Percentiles rank a stretch among this genome's conserved stretches.
phyloP scores from a whole-genome alignment of 2,797 vertebrate genomes.

The Pantherophis vulpinus region DNA sequence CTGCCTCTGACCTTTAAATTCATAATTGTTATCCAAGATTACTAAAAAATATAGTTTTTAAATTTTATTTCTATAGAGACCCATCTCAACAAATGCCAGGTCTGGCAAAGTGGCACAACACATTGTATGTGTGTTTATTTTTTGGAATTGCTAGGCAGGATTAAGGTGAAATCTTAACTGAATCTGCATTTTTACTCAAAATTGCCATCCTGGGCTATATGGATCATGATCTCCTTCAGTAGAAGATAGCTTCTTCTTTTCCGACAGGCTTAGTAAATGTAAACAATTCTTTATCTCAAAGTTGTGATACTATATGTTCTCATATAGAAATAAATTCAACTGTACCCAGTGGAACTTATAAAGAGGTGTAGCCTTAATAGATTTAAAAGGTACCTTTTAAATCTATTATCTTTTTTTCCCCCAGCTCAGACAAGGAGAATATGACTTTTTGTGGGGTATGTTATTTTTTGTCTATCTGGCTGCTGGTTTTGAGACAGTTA shows the following conservation, averaged over 20 bases:
- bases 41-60: not conserved
- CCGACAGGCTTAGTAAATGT: not conserved
- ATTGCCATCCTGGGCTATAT: not conserved
- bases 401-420: not conserved
- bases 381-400: not conserved
- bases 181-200: not conserved
- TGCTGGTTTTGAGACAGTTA: conserved; percentile 31
- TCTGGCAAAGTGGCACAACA: not conserved
- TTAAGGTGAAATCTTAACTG: not conserved
- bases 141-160: not conserved
- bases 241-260: not conserved
- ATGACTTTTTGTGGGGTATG: not conserved
- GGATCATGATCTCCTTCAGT: not conserved
- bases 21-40: not conserved
- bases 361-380: not conserved
- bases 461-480: conserved; percentile 23
- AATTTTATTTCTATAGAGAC: not conserved
- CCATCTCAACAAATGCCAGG: not conserved
- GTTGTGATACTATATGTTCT: not conserved
- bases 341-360: not conserved
- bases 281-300: not conserved
- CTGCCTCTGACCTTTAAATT: not conserved
- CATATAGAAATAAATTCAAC: not conserved
- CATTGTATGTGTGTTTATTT: not conserved
- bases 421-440: not conserved